These are phyloP conservation scores for Furnarius figulus DNA, from an alignment of 2,113 vertebrate species.

Conservation along the genomic window DNA sequence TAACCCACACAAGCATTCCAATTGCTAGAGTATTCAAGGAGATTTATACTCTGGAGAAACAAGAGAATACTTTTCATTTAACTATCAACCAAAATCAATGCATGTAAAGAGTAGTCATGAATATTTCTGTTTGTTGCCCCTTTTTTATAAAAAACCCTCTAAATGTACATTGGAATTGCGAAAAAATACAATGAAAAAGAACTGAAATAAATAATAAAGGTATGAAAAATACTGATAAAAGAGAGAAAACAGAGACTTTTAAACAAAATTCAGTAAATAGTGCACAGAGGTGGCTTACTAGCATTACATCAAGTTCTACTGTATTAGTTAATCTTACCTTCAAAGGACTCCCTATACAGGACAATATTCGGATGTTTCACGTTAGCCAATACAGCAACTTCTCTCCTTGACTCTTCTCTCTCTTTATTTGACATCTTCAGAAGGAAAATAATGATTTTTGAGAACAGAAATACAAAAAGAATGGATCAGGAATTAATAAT, in stretches of 20 bases:
- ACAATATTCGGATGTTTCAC: conserved; percentile 99
- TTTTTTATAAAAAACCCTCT: background rate
- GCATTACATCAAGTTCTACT: background rate
- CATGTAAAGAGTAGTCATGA: background rate
- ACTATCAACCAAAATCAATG: background rate
- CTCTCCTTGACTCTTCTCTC: conserved; percentile 93
- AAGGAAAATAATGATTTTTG: conserved; percentile 13
- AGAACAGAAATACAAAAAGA: background rate
- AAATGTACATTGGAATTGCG: background rate
- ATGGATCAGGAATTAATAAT: background rate
- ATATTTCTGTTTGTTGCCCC: background rate
- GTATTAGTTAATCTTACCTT: conserved; percentile 81
- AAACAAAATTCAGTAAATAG: background rate
- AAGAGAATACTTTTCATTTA: background rate
- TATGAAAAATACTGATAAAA: background rate
- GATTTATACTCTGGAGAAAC: background rate
- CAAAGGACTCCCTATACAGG: conserved; percentile 95
- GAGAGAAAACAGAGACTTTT: background rate
- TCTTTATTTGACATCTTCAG: conserved; percentile 96
- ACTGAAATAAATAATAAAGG: background rate
- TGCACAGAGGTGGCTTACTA: background rate
- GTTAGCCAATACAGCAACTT: conserved; percentile 95
- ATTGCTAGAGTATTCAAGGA: background rate
- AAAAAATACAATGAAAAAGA: background rate
- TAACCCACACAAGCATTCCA: background rate